These are phyloP conservation scores for Archips xylosteana DNA, from an alignment of 2,888 invertebrate species.

Conservation along the genomic window DNA sequence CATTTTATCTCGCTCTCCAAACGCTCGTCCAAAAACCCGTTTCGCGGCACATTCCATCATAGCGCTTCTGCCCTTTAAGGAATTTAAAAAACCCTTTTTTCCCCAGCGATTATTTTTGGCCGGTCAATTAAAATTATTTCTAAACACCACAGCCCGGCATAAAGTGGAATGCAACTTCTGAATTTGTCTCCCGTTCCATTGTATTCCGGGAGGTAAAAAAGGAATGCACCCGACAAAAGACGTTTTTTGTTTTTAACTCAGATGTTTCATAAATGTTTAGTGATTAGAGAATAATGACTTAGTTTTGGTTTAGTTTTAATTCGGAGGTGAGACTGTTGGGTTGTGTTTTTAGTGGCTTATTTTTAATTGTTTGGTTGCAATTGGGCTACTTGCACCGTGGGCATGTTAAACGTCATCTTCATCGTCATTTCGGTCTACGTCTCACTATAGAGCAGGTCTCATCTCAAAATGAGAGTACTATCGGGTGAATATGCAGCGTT, in stretches of 20 bases:
- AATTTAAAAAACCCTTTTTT: conserved; percentile 42
- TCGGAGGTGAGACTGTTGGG: conserved; percentile 37
- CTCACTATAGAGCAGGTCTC: too few species aligned
- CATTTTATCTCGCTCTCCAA: conserved; percentile 30
- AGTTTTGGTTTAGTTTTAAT: conserved; percentile 36
- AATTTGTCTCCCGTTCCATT: conserved; percentile 45
- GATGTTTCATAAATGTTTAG: conserved; percentile 43
- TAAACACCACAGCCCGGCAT: conserved; percentile 45
- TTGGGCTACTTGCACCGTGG: neutral
- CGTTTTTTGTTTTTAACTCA: conserved; percentile 31
- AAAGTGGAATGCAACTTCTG: conserved; percentile 40
- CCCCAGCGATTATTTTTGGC: conserved; percentile 43
- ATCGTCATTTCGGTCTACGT: too few species aligned
- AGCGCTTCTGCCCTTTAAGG: conserved; percentile 41
- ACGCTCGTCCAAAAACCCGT: conserved; percentile 25
- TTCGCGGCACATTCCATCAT: conserved; percentile 38
- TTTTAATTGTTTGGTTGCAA: neutral
- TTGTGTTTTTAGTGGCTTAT: conserved; percentile 34
- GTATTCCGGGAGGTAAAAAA: conserved; percentile 44
- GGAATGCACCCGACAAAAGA: conserved; percentile 42
- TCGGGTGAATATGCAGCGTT: too few species aligned
- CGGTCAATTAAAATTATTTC: conserved; percentile 47
- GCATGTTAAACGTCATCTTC: neutral
- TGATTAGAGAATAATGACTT: conserved; percentile 46
- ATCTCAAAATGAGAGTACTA: too few species aligned